Evolutionary conservation across 2,888 invertebrate species (phyloP).

Genomic region (Mongoloraphidia duomilia): DNA sequence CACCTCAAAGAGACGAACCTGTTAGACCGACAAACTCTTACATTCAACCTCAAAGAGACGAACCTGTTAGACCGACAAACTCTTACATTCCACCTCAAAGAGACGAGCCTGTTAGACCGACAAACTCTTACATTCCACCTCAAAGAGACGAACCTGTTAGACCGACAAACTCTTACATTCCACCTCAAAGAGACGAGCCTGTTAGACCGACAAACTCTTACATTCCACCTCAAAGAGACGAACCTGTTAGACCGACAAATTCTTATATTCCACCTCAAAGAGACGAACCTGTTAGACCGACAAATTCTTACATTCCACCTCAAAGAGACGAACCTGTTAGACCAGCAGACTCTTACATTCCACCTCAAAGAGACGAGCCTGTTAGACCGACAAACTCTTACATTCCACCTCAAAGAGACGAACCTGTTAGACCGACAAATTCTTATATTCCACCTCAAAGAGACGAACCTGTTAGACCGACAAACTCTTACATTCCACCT

Average conservation of each 20-base stretch:
- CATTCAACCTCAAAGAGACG: background rate
- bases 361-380: background rate
- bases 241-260: no score
- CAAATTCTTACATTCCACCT: background rate
- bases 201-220: background rate
- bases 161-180: background rate
- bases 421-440: background rate
- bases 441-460: background rate
- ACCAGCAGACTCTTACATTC: background rate
- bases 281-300: background rate
- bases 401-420: background rate
- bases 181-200: background rate
- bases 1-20: background rate
- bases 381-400: background rate
- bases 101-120: background rate
- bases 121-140: no score
- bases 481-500: slow-evolving; percentile 1
- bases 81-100: background rate
- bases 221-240: background rate
- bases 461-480: background rate
- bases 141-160: background rate
- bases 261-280: no score
- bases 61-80: background rate
- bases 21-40: background rate
- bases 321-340: background rate